These are phyloP conservation scores for Ligdia adustata DNA, from an alignment of 2,888 invertebrate species.

Conservation along the genomic window DNA sequence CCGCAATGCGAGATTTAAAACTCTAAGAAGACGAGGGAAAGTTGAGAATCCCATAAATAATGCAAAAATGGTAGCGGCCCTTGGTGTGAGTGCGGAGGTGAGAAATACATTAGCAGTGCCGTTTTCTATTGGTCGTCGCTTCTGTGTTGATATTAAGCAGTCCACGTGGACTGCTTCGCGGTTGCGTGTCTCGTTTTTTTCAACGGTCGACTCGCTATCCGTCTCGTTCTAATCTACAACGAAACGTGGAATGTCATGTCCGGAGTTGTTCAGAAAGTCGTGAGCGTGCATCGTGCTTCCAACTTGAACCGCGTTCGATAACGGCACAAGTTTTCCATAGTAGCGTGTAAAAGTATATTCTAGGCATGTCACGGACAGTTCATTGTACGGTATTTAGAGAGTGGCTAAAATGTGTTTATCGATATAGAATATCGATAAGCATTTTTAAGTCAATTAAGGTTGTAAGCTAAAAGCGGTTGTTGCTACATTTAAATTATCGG, in stretches of 20 bases:
- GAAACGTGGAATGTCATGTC: conserved; percentile 84
- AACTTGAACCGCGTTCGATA: conserved; percentile 58
- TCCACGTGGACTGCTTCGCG: conserved; percentile 81
- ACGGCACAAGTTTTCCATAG: conserved; percentile 54
- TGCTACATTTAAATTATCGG: conserved; percentile 85
- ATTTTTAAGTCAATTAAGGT: conserved; percentile 85
- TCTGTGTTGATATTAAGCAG: conserved; percentile 83
- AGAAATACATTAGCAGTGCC: conserved; percentile 85
- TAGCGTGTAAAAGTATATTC: conserved; percentile 44
- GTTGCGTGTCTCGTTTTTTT: conserved; percentile 82
- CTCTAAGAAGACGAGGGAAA: conserved; percentile 56
- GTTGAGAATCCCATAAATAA: conserved; percentile 68
- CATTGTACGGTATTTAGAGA: conserved; percentile 37
- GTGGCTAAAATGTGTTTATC: conserved; percentile 47
- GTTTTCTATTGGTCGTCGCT: conserved; percentile 84
- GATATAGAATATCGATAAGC: conserved; percentile 75
- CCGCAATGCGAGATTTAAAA: conserved; percentile 59
- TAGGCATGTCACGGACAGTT: conserved; percentile 43
- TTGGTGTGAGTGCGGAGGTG: conserved; percentile 84
- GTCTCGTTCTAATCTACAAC: conserved; percentile 83
- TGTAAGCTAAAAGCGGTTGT: conserved; percentile 84
- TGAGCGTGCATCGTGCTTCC: conserved; percentile 84
- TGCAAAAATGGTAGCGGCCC: conserved; percentile 67
- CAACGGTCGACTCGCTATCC: conserved; percentile 73
- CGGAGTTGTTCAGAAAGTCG: conserved; percentile 84